Base-by-base conservation (phyloP, 2,888 invertebrate species). In the Eretmocerus hayati region DNA sequence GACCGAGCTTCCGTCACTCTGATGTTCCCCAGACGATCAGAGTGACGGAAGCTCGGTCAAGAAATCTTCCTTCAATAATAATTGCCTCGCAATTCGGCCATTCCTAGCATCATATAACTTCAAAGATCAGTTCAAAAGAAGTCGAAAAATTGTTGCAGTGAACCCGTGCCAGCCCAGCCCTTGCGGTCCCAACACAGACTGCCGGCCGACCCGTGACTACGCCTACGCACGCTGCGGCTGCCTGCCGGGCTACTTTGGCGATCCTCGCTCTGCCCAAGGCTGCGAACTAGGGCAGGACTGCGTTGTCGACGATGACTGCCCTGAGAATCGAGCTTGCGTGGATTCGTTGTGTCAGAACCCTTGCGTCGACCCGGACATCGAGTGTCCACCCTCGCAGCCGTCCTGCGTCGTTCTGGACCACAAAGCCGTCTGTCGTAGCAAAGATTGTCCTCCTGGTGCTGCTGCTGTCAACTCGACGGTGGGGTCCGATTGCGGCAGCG, bases 161-260 rank as follows among this genome's bases (percentile, higher is more conserved):
- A 90, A 91, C 64, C 77, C 90, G 4, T 90, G 90, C 66, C 80
- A 81, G 56, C 90, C 90, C 1, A 90, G 90, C 73, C 90, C 90
- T n/a, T 91, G 90, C 58, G 91, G 90, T 33, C 73, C 73, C 13
- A 83, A 85, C 62, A 85, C 87, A 2, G 77, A 81, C 52, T 91
- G 91, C 63, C 81, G 83, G 16, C 89, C 90, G 0, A 90, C 90
- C 3, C 84, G 85, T 65, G 90, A 91, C 68, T 83, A 83, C 52
- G 81, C 83, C 5, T 86, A 87, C 37, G 89, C 90, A 5, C 90
- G 91, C 38, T 91, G 90, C 66, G 89, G 87, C 11, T 90, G 90
- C 63, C 81, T 83, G n/a, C 73, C 80, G 3, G 89, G 89, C 37
- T 85, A 85, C 66, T 78, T 85, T 42, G 90, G 90, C 26, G 85